A percentile compares a stretch with the other conserved stretches of the same genome.
Conservation (phyloP, 2,888 invertebrate genomes). For the Hemistola chrysoprasaria region DNA sequence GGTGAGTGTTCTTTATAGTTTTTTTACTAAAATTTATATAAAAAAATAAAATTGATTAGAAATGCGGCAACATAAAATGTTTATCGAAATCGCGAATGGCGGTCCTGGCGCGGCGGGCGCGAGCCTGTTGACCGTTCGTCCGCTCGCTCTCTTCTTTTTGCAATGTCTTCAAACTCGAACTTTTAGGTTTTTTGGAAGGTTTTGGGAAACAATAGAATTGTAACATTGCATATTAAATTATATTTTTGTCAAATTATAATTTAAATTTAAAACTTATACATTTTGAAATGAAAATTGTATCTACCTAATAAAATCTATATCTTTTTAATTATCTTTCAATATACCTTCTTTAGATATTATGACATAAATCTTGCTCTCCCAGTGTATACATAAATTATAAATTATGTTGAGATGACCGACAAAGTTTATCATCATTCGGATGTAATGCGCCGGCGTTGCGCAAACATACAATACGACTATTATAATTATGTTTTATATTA, state of each 20-base stretch:
- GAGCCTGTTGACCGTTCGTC: conserved; percentile 54
- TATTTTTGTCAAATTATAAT: too few relatives aligned
- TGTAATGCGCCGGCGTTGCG: conserved; percentile 73
- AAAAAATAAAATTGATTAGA: conserved; percentile 3
- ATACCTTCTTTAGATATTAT: too few relatives aligned
- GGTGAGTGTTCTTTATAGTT: conserved; percentile 50
- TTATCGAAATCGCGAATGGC: conserved; percentile 51
- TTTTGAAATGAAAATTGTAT: too few relatives aligned
- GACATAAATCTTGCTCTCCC: conserved; percentile 2
- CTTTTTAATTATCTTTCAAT: too few relatives aligned
- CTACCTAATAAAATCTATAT: too few relatives aligned
- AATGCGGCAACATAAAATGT: conserved; percentile 35
- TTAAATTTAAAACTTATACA: too few relatives aligned
- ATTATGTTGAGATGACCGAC: conserved; percentile 59
- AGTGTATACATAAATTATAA: conserved; percentile 2
- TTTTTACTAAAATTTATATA: neutral
- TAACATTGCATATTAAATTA: too few relatives aligned
- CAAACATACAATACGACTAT: conserved; percentile 54
- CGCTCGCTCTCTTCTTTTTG: conserved; percentile 68
- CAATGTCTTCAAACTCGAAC: conserved; percentile 61
- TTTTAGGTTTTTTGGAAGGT: conserved; percentile 32
- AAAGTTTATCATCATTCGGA: conserved; percentile 79
- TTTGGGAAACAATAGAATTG: conserved; percentile 13
- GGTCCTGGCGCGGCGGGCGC: conserved; percentile 35
- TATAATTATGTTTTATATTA: conserved; percentile 12